These are phyloP conservation scores for Cyprichromis sp. DNA, from an alignment of 2,113 vertebrate genomes.

Conservation along the genomic window DNA sequence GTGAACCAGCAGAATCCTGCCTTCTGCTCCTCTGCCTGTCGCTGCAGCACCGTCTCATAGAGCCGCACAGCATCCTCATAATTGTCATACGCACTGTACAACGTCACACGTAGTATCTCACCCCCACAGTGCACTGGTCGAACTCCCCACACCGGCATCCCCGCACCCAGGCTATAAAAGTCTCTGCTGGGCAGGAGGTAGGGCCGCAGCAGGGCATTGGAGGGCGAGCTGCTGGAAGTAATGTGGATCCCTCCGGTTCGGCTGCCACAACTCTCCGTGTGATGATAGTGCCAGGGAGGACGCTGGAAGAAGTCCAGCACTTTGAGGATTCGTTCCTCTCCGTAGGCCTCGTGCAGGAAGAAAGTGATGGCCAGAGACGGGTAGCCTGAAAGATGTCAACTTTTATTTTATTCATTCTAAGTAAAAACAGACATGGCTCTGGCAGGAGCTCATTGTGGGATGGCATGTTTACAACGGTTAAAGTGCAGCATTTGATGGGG, in stretches of 20 bases:
- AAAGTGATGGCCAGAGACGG: conserved; percentile 86
- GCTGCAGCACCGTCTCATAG: conserved; percentile 84
- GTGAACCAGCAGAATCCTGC: conserved; percentile 76
- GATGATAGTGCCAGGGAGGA: conserved; percentile 82
- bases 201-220: conserved; percentile 22
- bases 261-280: conserved; percentile 53
- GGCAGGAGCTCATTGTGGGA: neutral
- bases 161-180: conserved; percentile 82
- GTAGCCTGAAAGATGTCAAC: conserved; percentile 53
- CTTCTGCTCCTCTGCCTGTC: conserved; percentile 74
- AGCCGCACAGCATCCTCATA: conserved; percentile 83
- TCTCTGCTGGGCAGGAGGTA: conserved; percentile 70
- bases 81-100: conserved; percentile 85
- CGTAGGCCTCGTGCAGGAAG: conserved; percentile 79
- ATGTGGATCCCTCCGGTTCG: conserved; percentile 45
- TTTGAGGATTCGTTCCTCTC: conserved; percentile 80
- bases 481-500: neutral
- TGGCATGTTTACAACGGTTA: neutral
- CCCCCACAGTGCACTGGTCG: conserved; percentile 75
- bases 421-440: neutral
- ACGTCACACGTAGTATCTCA: conserved; percentile 81
- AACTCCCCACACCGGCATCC: conserved; percentile 89
- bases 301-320: conserved; percentile 80
- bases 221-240: conserved; percentile 15
- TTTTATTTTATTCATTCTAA: neutral